These are phyloP conservation scores for Salarias fasciatus DNA, from an alignment of 2,797 vertebrate genomes.

Conservation along the genomic window DNA sequence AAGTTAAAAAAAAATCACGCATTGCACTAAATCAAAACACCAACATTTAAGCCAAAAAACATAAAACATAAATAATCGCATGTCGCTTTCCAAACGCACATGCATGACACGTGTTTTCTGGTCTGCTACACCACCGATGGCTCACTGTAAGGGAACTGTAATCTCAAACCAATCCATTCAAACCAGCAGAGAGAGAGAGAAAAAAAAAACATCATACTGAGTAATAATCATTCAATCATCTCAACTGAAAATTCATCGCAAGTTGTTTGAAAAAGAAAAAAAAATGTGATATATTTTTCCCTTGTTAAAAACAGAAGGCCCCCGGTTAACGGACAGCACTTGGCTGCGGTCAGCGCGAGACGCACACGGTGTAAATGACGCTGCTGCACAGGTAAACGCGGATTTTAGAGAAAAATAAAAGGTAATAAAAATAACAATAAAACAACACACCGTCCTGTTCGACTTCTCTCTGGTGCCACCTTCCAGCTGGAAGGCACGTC, in stretches of 20 bases:
- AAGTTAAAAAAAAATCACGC: neutral
- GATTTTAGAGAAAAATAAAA: neutral
- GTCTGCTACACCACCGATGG: too few species aligned
- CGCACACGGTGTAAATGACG: constrained; percentile 24
- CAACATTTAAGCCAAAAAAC: neutral
- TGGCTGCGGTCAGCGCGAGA: constrained; percentile 22
- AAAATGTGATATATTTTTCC: too few species aligned
- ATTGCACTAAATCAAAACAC: neutral
- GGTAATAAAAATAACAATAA: neutral
- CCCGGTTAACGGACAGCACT: constrained; percentile 29
- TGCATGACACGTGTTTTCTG: too few species aligned
- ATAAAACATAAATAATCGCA: too few species aligned
- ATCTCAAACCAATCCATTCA: constrained; percentile 1
- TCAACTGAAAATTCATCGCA: too few species aligned
- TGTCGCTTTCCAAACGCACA: too few species aligned
- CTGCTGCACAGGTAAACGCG: constrained; percentile 46
- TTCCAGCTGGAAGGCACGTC: neutral
- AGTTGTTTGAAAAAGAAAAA: too few species aligned
- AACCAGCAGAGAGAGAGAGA: neutral
- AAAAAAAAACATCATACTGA: too few species aligned
- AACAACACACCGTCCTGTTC: constrained; percentile 44
- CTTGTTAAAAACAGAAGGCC: too few species aligned
- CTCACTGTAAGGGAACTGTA: neutral
- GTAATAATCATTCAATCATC: too few species aligned
- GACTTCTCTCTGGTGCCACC: constrained; percentile 43